A percentile compares a stretch with the other conserved stretches of the same genome.
Evolutionary conservation across 2,113 vertebrate genomes (phyloP).

Genomic region (Herpetotheres cachinnans): DNA sequence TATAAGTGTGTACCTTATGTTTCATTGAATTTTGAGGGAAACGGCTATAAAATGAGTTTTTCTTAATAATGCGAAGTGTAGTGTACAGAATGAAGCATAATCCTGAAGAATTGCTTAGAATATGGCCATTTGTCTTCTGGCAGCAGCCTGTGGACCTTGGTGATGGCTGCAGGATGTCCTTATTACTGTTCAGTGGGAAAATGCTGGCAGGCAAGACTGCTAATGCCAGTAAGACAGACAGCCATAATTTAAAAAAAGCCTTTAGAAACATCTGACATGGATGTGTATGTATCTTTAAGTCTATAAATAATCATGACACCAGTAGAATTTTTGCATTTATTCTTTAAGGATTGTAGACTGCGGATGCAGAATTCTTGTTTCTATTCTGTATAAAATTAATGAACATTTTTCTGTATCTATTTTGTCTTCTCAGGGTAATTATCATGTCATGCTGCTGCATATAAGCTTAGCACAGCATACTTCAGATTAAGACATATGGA

Average conservation of each 20-base stretch:
- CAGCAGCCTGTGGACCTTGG: not conserved
- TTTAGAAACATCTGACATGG: not conserved
- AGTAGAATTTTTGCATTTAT: not conserved
- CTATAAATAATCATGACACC: not conserved
- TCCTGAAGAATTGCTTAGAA: not conserved
- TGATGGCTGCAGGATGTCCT: not conserved
- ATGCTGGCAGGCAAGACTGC: not conserved
- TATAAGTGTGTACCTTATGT: not conserved
- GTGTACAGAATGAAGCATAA: not conserved
- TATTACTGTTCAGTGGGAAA: not conserved
- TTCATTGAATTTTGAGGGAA: not conserved
- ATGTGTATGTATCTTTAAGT: not conserved
- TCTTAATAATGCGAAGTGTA: not conserved
- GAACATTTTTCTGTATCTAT: not conserved
- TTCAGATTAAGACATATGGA: not conserved
- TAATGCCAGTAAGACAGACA: not conserved
- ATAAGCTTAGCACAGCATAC: not conserved
- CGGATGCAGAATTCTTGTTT: not conserved
- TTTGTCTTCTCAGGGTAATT: not conserved
- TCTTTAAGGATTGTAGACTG: not conserved
- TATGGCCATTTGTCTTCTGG: not conserved
- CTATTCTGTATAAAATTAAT: not conserved
- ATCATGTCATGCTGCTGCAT: not conserved
- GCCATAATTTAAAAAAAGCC: not conserved
- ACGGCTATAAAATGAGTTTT: not conserved